Conservation (phyloP, 2,113 vertebrate genomes). For the Hippocampus barbouri region DNA sequence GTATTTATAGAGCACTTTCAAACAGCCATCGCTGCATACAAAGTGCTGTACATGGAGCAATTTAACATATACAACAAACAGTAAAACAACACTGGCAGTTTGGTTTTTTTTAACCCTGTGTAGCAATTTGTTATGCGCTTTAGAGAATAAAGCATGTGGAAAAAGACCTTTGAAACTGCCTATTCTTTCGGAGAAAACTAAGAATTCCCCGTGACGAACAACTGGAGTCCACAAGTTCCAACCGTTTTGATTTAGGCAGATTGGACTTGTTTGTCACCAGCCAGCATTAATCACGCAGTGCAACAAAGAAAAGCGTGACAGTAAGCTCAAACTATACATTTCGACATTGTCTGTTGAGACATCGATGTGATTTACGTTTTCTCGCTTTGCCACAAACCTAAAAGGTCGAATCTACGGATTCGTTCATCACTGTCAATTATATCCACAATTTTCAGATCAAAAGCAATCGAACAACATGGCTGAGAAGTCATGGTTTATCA, state of each 20-base stretch:
- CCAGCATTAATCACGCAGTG: conserved; percentile 27
- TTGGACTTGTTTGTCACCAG: conserved; percentile 44
- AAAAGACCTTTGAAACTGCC: conserved; percentile 14
- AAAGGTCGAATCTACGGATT: too few species aligned
- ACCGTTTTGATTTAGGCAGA: conserved; percentile 38
- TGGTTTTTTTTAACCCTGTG: neutral
- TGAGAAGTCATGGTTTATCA: too few species aligned
- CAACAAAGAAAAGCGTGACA: neutral
- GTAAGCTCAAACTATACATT: neutral
- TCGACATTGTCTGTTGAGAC: neutral
- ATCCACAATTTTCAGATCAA: too few species aligned
- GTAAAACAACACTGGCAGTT: conserved; percentile 14
- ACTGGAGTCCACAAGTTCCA: conserved; percentile 29
- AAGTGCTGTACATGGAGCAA: too few species aligned
- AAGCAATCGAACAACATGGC: too few species aligned
- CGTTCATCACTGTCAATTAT: too few species aligned
- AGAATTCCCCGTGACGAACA: conserved; percentile 6
- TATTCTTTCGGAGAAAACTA: conserved; percentile 22
- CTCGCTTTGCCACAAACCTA: too few species aligned
- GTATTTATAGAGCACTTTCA: too few species aligned
- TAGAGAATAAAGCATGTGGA: neutral
- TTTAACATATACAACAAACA: too few species aligned
- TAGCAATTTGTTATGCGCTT: conserved; percentile 2
- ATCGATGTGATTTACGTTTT: neutral
- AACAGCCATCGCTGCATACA: too few species aligned